Conservation (phyloP, 1,140 invertebrate species). For the Ceratoteleas bidentatus region DNA sequence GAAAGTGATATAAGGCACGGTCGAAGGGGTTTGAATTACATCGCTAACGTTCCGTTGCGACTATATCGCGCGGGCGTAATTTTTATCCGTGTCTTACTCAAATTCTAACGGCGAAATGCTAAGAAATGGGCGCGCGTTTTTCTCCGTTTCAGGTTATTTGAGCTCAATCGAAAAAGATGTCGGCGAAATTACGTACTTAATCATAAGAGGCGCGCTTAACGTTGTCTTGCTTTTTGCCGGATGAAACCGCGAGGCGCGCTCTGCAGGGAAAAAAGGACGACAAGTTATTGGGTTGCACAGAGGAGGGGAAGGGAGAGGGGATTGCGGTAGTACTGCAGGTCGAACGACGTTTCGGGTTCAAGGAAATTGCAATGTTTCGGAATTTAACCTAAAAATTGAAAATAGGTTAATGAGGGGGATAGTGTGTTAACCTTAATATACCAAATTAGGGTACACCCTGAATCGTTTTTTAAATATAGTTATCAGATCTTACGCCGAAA, state of each 20-base stretch:
- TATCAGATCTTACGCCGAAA: too few species aligned
- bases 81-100: slow-evolving; percentile 59
- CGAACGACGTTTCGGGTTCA: too few species aligned
- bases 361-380: too few species aligned
- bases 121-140: slow-evolving; percentile 34
- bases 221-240: slow-evolving; percentile 47
- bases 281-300: not conserved
- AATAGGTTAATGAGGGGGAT: too few species aligned
- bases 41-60: slow-evolving; percentile 56
- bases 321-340: not conserved
- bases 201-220: slow-evolving; percentile 55
- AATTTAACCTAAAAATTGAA: too few species aligned
- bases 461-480: too few species aligned
- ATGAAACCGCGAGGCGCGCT: slow-evolving; percentile 24
- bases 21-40: slow-evolving; percentile 63
- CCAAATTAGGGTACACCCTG: too few species aligned
- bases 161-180: slow-evolving; percentile 57
- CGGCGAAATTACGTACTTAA: slow-evolving; percentile 58
- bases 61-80: slow-evolving; percentile 54
- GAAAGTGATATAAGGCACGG: slow-evolving; percentile 63
- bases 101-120: slow-evolving; percentile 52
- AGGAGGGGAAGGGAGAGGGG: too few species aligned
- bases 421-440: too few species aligned
- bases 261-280: slow-evolving; percentile 1
- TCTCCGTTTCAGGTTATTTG: slow-evolving; percentile 41